A percentile compares a stretch with the other conserved stretches of the same genome.
Conservation (phyloP, 2,113 vertebrate species). For the Pan troglodytes region DNA sequence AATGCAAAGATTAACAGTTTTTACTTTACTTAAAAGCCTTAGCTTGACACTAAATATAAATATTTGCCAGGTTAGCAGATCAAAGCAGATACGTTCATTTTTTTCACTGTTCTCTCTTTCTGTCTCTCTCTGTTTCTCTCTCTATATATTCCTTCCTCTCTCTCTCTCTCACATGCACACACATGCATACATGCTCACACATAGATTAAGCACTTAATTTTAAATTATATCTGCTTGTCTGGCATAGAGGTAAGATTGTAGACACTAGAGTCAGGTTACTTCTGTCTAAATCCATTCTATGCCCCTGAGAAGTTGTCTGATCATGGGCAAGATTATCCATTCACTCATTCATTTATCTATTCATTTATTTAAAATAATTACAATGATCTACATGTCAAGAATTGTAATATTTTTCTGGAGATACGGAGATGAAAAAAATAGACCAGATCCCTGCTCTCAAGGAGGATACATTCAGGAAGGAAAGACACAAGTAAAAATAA, state of each 20-base stretch:
- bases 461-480: background rate
- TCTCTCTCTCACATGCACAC: background rate
- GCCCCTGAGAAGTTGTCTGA: background rate
- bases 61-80: constrained; percentile 14
- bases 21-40: background rate
- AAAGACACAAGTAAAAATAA: background rate
- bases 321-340: background rate
- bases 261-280: background rate
- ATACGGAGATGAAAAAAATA: background rate
- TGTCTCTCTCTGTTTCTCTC: background rate
- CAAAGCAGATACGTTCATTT: background rate
- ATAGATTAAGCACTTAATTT: background rate
- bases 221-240: background rate
- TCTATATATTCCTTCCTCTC: no score
- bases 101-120: background rate
- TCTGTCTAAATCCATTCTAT: background rate
- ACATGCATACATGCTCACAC: background rate
- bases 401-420: background rate
- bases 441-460: background rate
- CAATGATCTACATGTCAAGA: background rate
- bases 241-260: background rate
- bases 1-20: constrained; percentile 36
- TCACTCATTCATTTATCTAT: background rate
- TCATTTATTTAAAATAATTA: background rate
- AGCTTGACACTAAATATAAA: constrained; percentile 11